Conservation (phyloP, 2,888 invertebrate genomes). For the Heliconius ismenius region DNA sequence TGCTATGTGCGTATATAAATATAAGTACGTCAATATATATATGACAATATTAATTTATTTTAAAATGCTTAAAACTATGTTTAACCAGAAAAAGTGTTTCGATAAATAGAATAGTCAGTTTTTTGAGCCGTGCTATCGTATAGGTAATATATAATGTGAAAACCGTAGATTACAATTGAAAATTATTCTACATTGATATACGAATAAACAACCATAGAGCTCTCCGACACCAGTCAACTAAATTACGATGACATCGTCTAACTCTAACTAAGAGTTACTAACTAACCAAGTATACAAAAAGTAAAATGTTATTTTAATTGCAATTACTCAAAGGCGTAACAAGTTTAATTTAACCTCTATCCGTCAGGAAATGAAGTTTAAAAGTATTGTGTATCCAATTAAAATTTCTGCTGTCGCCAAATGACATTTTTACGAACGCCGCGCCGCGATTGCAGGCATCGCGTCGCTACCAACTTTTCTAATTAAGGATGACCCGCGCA, state of each 20-base stretch:
- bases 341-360: constrained; percentile 29
- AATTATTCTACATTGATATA: not conserved
- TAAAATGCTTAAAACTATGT: too few relatives aligned
- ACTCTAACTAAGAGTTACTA: not conserved
- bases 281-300: not conserved
- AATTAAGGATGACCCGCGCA: constrained; percentile 54
- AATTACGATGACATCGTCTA: not conserved
- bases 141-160: not conserved
- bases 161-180: too few relatives aligned
- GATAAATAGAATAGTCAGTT: too few relatives aligned
- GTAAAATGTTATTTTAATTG: constrained; percentile 23
- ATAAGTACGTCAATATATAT: too few relatives aligned
- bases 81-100: too few relatives aligned
- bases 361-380: constrained; percentile 36
- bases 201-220: not conserved
- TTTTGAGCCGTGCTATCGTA: not conserved
- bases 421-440: constrained; percentile 57
- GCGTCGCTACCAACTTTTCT: constrained; percentile 60
- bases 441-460: constrained; percentile 38
- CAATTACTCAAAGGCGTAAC: constrained; percentile 22
- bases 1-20: not conserved
- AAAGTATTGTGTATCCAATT: constrained; percentile 64
- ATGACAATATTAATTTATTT: too few relatives aligned
- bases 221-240: not conserved
- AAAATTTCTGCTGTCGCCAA: constrained; percentile 55